Percentiles rank a stretch among this genome's conserved stretches.
Evolutionary conservation across 2,797 vertebrate species (phyloP).

Genomic region (Chaenodraco wilsoni): DNA sequence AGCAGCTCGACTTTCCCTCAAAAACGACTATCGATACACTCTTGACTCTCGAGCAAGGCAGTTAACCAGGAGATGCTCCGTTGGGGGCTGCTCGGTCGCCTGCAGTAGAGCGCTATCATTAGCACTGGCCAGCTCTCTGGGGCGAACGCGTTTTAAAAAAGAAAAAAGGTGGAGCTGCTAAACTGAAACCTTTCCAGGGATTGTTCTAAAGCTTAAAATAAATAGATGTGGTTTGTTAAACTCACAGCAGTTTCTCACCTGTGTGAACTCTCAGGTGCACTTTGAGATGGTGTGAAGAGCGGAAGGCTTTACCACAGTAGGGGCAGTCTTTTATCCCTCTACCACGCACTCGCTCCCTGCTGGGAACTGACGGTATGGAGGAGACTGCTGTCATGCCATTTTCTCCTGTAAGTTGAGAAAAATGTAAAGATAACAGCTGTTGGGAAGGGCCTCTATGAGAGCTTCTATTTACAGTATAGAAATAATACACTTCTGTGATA

Average conservation of each 20-base stretch:
- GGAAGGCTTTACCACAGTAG: conserved; percentile 95
- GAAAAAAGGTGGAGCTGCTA: conserved; percentile 33
- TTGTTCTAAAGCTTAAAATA: conserved; percentile 51
- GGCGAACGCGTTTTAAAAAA: conserved; percentile 49
- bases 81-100: conserved; percentile 60
- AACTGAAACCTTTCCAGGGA: conserved; percentile 60
- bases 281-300: conserved; percentile 95
- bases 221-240: conserved; percentile 59
- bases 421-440: conserved; percentile 44
- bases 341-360: conserved; percentile 86
- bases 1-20: conserved; percentile 36
- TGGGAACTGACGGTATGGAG: conserved; percentile 72
- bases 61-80: conserved; percentile 58
- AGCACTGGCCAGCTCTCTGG: conserved; percentile 64
- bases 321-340: conserved; percentile 93
- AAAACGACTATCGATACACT: conserved; percentile 48
- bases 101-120: conserved; percentile 67
- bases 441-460: conserved; percentile 16
- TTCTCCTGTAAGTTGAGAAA: conserved; percentile 74
- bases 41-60: conserved; percentile 50
- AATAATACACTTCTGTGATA: conserved; percentile 30
- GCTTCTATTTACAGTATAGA: conserved; percentile 30
- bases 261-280: conserved; percentile 95
- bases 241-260: conserved; percentile 83
- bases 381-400: conserved; percentile 77